Conservation (phyloP, 2,113 vertebrate species). For the Theropithecus gelada region DNA sequence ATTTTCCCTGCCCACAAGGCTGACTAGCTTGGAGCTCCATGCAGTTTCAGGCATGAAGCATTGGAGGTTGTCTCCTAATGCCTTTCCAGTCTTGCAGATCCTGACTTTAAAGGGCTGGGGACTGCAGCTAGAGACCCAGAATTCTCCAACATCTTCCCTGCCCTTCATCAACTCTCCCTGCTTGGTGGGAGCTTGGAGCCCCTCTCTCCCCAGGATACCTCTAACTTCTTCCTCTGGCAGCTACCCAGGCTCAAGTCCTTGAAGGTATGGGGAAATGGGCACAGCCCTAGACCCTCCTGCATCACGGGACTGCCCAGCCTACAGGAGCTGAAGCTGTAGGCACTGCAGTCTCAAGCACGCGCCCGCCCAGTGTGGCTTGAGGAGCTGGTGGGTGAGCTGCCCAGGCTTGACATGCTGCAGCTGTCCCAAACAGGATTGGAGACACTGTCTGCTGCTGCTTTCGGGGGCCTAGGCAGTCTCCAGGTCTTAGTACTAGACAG, state of each 20-base stretch:
- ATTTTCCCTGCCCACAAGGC: not conserved
- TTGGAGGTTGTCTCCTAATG: not conserved
- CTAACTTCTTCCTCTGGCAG: constrained; percentile 17
- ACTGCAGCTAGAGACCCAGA: not conserved
- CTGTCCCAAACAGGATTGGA: not conserved
- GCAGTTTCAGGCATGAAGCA: not conserved
- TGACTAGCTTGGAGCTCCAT: constrained; percentile 42
- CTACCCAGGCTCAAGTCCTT: constrained; percentile 39
- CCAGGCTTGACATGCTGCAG: not conserved
- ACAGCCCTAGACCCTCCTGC: not conserved
- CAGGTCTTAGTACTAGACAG: not conserved
- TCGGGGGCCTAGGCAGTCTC: constrained; percentile 13
- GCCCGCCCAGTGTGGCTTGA: not conserved
- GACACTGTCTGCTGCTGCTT: not conserved
- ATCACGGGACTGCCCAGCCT: not conserved
- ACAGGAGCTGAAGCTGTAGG: not conserved
- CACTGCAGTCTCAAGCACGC: not conserved
- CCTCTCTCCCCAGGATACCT: constrained; percentile 27
- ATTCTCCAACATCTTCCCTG: constrained; percentile 37
- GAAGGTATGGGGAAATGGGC: not conserved
- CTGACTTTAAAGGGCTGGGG: constrained; percentile 42
- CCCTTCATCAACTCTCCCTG: constrained; percentile 39
- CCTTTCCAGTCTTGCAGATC: constrained; percentile 38
- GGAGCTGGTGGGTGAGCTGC: constrained; percentile 39
- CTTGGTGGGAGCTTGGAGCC: not conserved